A percentile compares a stretch with the other conserved stretches of the same genome.
These are phyloP conservation scores for Cephus sareptanus DNA, from an alignment of 2,888 invertebrate species.

Conservation along the genomic window DNA sequence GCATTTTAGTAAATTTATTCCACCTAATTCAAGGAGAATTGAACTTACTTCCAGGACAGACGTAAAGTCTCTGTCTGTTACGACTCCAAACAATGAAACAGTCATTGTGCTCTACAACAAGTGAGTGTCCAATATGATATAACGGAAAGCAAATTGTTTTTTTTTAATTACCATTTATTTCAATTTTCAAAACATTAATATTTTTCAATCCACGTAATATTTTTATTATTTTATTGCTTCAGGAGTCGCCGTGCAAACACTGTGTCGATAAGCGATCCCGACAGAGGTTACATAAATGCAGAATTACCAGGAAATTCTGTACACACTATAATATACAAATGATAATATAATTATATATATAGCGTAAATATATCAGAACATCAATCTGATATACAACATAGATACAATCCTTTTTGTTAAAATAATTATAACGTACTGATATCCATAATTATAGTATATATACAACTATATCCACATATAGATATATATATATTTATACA, in stretches of 20 bases:
- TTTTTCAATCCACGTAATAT: background rate
- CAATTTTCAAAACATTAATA: background rate
- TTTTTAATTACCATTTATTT: background rate
- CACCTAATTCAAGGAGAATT: background rate
- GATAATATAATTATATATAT: background rate
- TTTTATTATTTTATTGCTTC: background rate
- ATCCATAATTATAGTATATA: too few relatives aligned
- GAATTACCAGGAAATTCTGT: background rate
- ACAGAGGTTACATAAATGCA: background rate
- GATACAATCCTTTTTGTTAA: too few relatives aligned
- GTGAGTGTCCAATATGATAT: background rate
- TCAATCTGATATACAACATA: too few relatives aligned
- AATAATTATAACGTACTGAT: too few relatives aligned
- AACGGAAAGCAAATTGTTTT: too few relatives aligned
- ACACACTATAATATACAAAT: background rate
- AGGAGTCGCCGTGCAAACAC: background rate
- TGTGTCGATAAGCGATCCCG: background rate
- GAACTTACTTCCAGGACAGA: background rate
- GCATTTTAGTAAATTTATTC: conserved; percentile 68
- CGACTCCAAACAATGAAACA: background rate
- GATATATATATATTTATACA: too few relatives aligned
- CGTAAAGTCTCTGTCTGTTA: background rate
- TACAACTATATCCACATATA: too few relatives aligned
- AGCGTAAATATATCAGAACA: too few relatives aligned
- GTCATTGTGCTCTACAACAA: background rate